Conservation (phyloP, 1,140 invertebrate species). For the Samia ricini region DNA sequence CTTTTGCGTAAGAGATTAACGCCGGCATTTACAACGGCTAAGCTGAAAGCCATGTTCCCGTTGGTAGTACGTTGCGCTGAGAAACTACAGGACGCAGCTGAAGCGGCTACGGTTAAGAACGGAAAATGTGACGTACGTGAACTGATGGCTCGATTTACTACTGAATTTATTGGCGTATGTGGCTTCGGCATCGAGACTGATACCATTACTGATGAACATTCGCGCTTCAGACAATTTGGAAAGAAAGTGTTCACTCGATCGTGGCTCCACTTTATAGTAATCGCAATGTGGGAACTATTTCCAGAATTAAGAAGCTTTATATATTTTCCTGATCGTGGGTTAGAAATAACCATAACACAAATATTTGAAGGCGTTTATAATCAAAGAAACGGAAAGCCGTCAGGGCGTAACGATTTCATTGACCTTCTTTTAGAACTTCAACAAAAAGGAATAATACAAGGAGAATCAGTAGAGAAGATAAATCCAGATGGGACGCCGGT, state of each 20-base stretch:
- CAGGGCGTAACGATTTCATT: conserved; percentile 76
- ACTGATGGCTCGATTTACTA: conserved; percentile 1
- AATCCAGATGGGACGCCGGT: conserved; percentile 34
- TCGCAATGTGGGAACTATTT: not conserved
- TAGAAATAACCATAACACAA: conserved; percentile 18
- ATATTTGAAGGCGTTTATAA: conserved; percentile 49
- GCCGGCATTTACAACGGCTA: conserved; percentile 79
- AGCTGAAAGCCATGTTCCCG: conserved; percentile 78
- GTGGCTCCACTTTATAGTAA: not conserved
- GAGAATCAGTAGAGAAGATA: conserved; percentile 56
- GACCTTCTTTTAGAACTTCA: conserved; percentile 77
- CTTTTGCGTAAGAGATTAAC: conserved; percentile 75
- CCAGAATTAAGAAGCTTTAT: not conserved
- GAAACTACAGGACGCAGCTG: conserved; percentile 34
- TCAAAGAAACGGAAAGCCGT: conserved; percentile 56
- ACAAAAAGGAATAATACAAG: conserved; percentile 31
- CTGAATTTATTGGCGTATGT: not conserved
- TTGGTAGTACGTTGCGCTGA: conserved; percentile 66
- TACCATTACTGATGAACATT: not conserved
- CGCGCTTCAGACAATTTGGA: not conserved
- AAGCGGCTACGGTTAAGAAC: conserved; percentile 17
- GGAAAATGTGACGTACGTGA: not conserved
- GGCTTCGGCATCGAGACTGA: not conserved
- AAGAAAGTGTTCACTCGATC: not conserved
- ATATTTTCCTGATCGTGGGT: not conserved